Evolutionary conservation across 1,140 invertebrate genomes (phyloP), one percentile per base, ranked within the genome.

Genomic region (Halesus radiatus): DNA sequence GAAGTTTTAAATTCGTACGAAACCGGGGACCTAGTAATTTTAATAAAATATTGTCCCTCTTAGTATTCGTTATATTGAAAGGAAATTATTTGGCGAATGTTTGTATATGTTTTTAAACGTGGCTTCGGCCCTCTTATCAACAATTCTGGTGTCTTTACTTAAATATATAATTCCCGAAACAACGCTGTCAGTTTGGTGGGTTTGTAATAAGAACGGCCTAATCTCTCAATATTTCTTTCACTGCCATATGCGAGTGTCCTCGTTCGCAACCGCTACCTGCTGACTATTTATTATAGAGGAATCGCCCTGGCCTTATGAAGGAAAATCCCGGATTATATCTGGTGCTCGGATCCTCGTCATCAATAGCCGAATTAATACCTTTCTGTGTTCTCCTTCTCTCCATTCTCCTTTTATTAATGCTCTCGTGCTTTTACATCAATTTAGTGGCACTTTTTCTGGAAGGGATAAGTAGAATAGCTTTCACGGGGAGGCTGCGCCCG

Each of bases 341-440:
- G 22, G 62, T 37, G n/a, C 68, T 23, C 68, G 18, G 68, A 54
- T 52, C 50, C 45, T 20, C 68, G 68, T 72, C 68, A 50, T 70
- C 66, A 70, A 72, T 72, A 52, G 18, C 62, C 45, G 68, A 72
- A 53, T 72, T 52, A 72, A 72, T 72, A 72, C 45, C 68, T 72
- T 52, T 72, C 53, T 72, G 4, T 72, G 16, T 72, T 20, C 18
- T 20, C 37, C 50, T 50, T 53, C 45, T 72, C 22, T 66, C 45
- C 22, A 53, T 72, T 72, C 68, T 72, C 22, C 16, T 72, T 18
- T 16, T 72, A 72, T 72, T 72, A 72, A 22, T 72, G 68, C 68
- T 72, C 22, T 53, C 18, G 26, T 72, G 50, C 50, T 72, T 66
- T 22, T 23, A 26, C 68, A 53, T 72, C 68, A 72, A 53, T 72